Base-by-base conservation (phyloP, 2,888 invertebrate species). In the Eristalinus aeneus region DNA sequence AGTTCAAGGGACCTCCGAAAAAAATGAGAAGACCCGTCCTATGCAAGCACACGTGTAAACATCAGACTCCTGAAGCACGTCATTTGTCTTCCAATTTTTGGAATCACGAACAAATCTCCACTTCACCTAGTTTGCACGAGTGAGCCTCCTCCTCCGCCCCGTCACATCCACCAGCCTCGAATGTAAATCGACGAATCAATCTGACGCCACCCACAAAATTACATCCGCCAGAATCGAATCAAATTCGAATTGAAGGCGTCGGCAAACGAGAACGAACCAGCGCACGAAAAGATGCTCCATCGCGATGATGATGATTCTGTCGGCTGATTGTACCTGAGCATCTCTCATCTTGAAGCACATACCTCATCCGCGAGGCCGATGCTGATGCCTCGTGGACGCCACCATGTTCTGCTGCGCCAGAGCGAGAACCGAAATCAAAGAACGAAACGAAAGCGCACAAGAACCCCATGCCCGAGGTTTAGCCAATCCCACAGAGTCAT, bases 401-500 rank as follows among this genome's bases (percentile, higher is more conserved):
- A 56, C 31, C 60, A 32, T 53, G 32, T 65, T 46, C 58, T 46
- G 23, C 63, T 68, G 85, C 27, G 27, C 76, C 68, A 75, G 71
- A 84, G 71, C 71, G 84, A 71, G 63, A 76, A 71, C n/a, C 16
- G n/a, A 9, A 32, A 36, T 10, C 20, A 77, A 53, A 23, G 60
- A 36, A 69, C 3, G 11, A 68, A 67, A 27, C 32, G 60, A 63
- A 20, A 20, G 32, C 12, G 12, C 0, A 16, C 1, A 77, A 34
- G 68, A 54, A 54, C 65, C 56, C 46, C 46, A 36, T 73, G 68
- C 65, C 61, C 23, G 69, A 34, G 81, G 81, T 77, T 73, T 77
- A 77, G 86, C 86, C 86, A 86, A 86, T 86, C 86, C 86, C 82
- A 86, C 74, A 22, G 74, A 78, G 77, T 69, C 71, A 74, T 77